Conservation (phyloP, 2,888 invertebrate species). For the Diarsia mendica region DNA sequence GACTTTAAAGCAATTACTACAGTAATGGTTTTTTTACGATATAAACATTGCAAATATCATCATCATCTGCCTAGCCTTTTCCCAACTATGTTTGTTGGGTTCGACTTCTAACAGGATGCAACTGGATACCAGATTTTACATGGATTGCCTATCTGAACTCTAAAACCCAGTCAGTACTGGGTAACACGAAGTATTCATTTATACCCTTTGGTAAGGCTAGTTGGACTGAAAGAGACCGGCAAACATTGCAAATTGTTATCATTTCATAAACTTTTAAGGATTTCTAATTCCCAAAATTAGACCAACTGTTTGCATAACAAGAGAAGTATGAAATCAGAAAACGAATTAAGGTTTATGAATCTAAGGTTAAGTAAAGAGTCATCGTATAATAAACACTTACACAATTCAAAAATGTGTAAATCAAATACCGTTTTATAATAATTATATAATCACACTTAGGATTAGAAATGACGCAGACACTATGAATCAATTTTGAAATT, state of each 20-base stretch:
- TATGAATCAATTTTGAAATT: conserved; percentile 31
- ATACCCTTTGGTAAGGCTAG: not conserved
- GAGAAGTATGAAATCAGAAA: conserved; percentile 30
- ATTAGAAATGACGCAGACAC: conserved; percentile 10
- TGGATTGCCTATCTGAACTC: not conserved
- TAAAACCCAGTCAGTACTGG: not conserved
- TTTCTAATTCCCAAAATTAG: not conserved
- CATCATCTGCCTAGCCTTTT: not conserved
- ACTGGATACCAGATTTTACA: not conserved
- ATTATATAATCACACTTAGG: conserved; percentile 37
- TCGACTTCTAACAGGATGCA: not conserved
- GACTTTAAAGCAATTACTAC: not conserved
- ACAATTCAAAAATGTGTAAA: conserved; percentile 36
- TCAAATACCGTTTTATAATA: conserved; percentile 25
- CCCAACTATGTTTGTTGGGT: not conserved
- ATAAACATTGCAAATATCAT: not conserved
- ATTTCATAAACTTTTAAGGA: not conserved
- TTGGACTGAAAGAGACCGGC: too few relatives aligned
- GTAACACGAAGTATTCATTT: too few relatives aligned
- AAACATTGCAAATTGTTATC: not conserved
- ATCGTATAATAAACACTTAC: conserved; percentile 44
- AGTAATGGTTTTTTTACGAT: not conserved
- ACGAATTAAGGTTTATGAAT: conserved; percentile 34
- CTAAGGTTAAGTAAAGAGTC: conserved; percentile 44
- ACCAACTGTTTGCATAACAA: conserved; percentile 30